Conservation (phyloP, 2,797 vertebrate species). For the Oophaga sylvatica region DNA sequence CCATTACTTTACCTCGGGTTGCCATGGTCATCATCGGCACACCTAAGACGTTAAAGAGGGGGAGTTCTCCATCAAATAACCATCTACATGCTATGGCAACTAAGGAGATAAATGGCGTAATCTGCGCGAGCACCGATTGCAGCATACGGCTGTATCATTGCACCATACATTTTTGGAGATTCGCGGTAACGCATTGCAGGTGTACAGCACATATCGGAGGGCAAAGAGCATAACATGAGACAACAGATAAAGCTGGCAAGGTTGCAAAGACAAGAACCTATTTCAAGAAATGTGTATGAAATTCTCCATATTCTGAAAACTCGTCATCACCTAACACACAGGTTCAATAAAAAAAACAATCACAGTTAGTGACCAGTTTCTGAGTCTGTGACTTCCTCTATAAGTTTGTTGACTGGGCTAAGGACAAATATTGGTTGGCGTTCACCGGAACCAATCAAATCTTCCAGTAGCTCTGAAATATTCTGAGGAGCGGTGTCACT, state of each 20-base stretch:
- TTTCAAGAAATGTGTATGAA: background rate
- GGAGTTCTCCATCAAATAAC: too few relatives aligned
- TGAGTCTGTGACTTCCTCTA: constrained; percentile 69
- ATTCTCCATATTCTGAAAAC: background rate
- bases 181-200: too few relatives aligned
- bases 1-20: too few relatives aligned
- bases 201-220: background rate
- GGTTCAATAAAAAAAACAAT: background rate
- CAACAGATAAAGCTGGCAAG: background rate
- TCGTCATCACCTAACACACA: background rate
- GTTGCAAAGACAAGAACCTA: background rate
- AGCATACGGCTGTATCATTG: too few relatives aligned
- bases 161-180: too few relatives aligned
- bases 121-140: too few relatives aligned
- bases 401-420: constrained; percentile 69
- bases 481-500: constrained; percentile 10
- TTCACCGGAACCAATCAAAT: constrained; percentile 63
- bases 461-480: constrained; percentile 57
- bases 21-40: too few relatives aligned
- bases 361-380: constrained; percentile 65
- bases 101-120: too few relatives aligned
- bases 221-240: background rate
- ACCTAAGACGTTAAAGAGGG: too few relatives aligned
- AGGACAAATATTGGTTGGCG: constrained; percentile 67
- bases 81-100: too few relatives aligned